A percentile compares a stretch with the other conserved stretches of the same genome.
Conservation (phyloP, 2,888 invertebrate genomes). For the Adineta ricciae region DNA sequence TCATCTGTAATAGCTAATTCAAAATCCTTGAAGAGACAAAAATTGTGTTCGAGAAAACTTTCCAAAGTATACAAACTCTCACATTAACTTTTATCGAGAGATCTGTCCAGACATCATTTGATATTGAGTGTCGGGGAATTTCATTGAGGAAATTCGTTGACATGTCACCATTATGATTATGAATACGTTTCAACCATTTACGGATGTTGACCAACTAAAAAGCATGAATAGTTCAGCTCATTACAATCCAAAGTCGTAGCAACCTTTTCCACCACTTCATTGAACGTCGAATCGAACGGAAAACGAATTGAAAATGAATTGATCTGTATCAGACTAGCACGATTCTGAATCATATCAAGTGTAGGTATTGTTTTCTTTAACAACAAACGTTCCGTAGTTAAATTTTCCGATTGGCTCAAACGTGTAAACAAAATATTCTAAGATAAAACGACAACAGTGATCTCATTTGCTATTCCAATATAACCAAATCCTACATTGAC, state of each 20-base stretch:
- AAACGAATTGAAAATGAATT: constrained; percentile 15
- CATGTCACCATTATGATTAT: background rate
- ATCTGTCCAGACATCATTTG: background rate
- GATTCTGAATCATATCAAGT: background rate
- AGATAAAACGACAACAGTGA: background rate
- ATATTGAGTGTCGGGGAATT: background rate
- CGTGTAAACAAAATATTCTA: background rate
- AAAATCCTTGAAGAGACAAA: constrained; percentile 13
- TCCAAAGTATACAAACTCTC: background rate
- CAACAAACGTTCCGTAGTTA: background rate
- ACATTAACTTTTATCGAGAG: background rate
- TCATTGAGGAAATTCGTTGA: background rate
- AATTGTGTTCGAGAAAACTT: background rate
- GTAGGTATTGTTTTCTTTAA: background rate
- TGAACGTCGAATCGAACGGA: background rate
- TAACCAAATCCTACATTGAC: background rate
- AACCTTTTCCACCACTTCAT: constrained; percentile 13
- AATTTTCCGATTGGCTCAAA: background rate
- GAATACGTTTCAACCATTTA: constrained; percentile 9
- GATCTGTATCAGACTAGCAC: background rate
- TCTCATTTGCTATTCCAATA: background rate
- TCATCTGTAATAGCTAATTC: constrained; percentile 30
- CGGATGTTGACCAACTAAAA: background rate
- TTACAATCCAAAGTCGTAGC: background rate
- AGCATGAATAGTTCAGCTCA: background rate